Evolutionary conservation across 2,113 vertebrate genomes (phyloP), one percentile per base, ranked within the genome.

Genomic region (Ictidomys tridecemlineatus): DNA sequence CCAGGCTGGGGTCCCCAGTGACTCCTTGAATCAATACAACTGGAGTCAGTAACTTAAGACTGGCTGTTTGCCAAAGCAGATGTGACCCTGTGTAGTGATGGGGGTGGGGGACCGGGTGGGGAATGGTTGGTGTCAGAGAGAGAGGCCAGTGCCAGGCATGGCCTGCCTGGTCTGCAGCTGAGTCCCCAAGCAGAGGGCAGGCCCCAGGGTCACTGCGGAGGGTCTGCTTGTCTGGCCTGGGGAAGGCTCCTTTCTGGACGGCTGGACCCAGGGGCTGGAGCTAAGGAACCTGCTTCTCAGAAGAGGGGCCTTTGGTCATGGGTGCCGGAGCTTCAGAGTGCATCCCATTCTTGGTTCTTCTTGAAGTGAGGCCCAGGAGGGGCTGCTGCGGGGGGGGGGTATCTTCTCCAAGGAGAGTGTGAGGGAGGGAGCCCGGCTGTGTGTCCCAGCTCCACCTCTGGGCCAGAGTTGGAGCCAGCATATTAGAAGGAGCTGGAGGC

Each of bases 31-130:
- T 98, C 97, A 96, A 98, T 98, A 98, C 77, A 80, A 96, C 96
- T 96, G 97, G 96, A 98, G 97, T 94, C 97, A 95, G 98, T 97
- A 98, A 98, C 97, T 98, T 97, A 97, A 98, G 77, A 82, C 98
- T 97, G 97, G 96, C 97, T 92, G 98, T 97, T 97, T 88, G 95
- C 97, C 97, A 98, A 96, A 97, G 97, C 98, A 98, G 98, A 97
- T 98, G 97, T 98, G 97, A 97, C 96, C 97, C 97, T 92, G 77
- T 79, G 79, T 93, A 95, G 95, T 84, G 96, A 85, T 1, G 83
- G 78, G 84, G 94, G 90, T 5, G 34, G 94, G 83, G 83, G 85
- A 48, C 61, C 12, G 89, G 82, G 45, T 61, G 85, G 86, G 74
- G 93, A 83, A 58, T 4, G n/a, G 73, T 73, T 94, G 86, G 95